phyloP scores from a whole-genome alignment of 37 sponge, comb jelly and placozoan species.

The Halisarca cf. caerulea region DNA sequence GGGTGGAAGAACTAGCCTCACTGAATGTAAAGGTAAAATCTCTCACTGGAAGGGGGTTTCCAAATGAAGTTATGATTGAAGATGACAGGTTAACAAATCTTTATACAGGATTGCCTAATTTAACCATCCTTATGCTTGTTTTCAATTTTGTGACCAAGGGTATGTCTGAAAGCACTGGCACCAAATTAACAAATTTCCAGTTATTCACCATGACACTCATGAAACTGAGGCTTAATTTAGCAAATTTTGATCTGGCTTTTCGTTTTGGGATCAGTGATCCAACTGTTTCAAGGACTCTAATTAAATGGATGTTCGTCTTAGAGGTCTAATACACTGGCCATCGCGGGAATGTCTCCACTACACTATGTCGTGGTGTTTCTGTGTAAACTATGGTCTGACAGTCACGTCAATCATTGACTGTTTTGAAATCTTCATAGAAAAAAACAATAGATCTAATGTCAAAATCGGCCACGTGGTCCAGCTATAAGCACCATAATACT shows the following conservation, averaged over 20 bases:
- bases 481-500: neutral
- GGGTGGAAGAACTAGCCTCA: neutral
- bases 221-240: neutral
- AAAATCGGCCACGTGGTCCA: neutral
- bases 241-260: conserved; percentile 21
- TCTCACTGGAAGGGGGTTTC: neutral
- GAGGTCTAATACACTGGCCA: conserved; percentile 26
- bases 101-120: neutral
- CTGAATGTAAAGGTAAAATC: neutral
- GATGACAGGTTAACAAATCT: neutral
- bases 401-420: conserved; percentile 1
- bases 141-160: neutral
- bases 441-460: conserved; percentile 5
- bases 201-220: neutral
- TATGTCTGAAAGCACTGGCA: neutral
- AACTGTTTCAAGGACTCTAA: neutral
- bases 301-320: conserved; percentile 15
- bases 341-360: conserved; percentile 14
- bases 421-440: conserved; percentile 9
- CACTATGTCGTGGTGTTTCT: conserved; percentile 38
- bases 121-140: neutral
- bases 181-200: neutral
- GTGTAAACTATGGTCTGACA: neutral
- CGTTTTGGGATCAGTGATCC: conserved; percentile 18
- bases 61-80: neutral